These are phyloP conservation scores for Osmerus eperlanus DNA, from an alignment of 2,113 vertebrate genomes.

Conservation along the genomic window DNA sequence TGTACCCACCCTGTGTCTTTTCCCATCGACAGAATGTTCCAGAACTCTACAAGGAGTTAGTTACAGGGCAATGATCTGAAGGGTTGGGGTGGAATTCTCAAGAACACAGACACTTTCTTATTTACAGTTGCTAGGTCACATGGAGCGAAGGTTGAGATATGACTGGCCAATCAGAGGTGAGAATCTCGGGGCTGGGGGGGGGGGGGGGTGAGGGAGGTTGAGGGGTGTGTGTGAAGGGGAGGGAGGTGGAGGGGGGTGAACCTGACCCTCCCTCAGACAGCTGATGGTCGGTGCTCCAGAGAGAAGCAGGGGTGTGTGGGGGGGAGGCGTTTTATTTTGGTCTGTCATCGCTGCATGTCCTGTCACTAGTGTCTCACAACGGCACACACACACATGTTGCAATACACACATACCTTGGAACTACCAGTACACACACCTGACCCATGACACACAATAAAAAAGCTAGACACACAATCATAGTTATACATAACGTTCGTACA, in stretches of 20 bases:
- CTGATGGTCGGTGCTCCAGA: constrained; percentile 8
- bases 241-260: neutral
- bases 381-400: neutral
- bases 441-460: too few species aligned
- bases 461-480: too few species aligned
- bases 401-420: neutral
- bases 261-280: constrained; percentile 25
- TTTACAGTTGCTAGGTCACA: neutral
- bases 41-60: neutral
- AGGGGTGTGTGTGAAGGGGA: neutral
- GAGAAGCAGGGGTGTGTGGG: neutral
- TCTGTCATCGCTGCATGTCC: constrained; percentile 41
- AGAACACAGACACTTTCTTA: neutral
- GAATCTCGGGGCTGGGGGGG: neutral
- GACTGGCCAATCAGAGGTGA: neutral
- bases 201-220: neutral
- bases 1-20: too few species aligned
- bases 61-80: neutral
- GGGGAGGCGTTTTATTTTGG: constrained; percentile 44
- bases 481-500: neutral
- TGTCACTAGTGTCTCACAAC: neutral
- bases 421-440: neutral
- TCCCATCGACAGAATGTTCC: neutral
- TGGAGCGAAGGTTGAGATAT: neutral
- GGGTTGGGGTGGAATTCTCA: neutral